Percentiles rank a stretch among this genome's conserved stretches.
phyloP scores from a whole-genome alignment of 2,888 invertebrate genomes.

The Conchocele bisecta region DNA sequence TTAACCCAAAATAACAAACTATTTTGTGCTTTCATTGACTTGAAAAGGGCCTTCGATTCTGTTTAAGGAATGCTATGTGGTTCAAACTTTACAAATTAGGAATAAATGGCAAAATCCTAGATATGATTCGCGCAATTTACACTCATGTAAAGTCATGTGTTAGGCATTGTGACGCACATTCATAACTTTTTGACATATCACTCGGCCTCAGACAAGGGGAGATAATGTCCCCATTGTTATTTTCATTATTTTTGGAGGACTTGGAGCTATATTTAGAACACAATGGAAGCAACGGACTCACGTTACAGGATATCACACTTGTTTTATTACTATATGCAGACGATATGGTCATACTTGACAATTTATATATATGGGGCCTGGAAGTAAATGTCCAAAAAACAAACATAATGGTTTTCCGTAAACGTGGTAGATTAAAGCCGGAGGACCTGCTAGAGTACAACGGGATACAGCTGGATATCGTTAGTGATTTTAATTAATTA shows the following conservation, averaged over 20 bases:
- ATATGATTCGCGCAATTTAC: not conserved
- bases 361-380: too few species aligned
- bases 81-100: not conserved
- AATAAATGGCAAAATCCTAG: not conserved
- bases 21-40: constrained; percentile 1
- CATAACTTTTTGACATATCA: not conserved
- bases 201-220: not conserved
- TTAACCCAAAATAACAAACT: not conserved
- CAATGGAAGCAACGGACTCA: too few species aligned
- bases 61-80: constrained; percentile 5
- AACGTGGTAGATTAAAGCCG: too few species aligned
- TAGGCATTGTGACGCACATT: not conserved
- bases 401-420: too few species aligned
- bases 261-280: too few species aligned
- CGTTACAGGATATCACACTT: too few species aligned
- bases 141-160: not conserved
- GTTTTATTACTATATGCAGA: too few species aligned
- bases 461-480: too few species aligned
- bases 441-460: too few species aligned
- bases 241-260: not conserved
- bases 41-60: not conserved
- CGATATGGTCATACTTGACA: too few species aligned
- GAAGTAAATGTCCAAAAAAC: too few species aligned
- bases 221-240: not conserved
- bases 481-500: too few species aligned